phyloP scores from a whole-genome alignment of 2,888 invertebrate species.

The Megamerina dolium region DNA sequence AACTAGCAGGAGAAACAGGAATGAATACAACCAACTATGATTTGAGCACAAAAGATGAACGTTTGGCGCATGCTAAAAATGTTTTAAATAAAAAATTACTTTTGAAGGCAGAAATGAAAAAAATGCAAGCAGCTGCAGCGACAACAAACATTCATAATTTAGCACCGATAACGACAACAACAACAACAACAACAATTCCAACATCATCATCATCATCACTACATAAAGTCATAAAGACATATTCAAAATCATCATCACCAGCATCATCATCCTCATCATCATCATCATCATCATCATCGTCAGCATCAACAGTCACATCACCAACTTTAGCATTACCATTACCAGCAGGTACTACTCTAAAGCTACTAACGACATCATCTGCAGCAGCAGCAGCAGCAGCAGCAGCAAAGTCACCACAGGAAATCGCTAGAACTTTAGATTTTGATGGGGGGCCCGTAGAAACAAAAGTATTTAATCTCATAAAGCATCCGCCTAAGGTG shows the following conservation, averaged over 20 bases:
- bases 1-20: slow-evolving; percentile 3
- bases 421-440: slow-evolving; percentile 20
- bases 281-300: no score
- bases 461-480: not conserved
- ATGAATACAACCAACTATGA: no score
- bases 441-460: slow-evolving; percentile 10
- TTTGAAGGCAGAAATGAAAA: slow-evolving; percentile 5
- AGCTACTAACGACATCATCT: not conserved
- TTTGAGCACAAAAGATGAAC: slow-evolving; percentile 6
- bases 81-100: slow-evolving; percentile 21
- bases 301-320: no score
- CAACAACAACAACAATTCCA: not conserved
- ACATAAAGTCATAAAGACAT: not conserved
- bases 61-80: slow-evolving; percentile 23
- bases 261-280: no score
- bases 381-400: slow-evolving; percentile 2
- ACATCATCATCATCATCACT: not conserved
- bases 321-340: no score
- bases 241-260: no score
- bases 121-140: not conserved
- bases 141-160: not conserved
- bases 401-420: slow-evolving; percentile 18
- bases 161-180: slow-evolving; percentile 2
- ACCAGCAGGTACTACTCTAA: no score
- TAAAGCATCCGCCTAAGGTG: not conserved